A percentile compares a stretch with the other conserved stretches of the same genome.
These are phyloP conservation scores for Achroia grisella DNA, from an alignment of 1,140 invertebrate genomes.

Conservation along the genomic window DNA sequence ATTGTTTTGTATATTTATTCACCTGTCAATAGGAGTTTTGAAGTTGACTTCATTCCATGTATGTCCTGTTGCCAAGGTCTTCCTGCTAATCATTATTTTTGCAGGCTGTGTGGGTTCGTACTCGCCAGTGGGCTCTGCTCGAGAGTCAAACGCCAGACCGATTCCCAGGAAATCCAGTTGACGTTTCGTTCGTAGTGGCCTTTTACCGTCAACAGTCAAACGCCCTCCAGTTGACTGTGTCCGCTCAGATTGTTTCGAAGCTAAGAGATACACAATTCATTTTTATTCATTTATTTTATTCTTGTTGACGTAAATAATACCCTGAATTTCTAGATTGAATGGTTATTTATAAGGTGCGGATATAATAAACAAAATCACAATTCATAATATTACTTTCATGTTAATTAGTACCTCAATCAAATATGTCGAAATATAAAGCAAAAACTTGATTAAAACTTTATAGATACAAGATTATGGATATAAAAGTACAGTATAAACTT, in stretches of 20 bases:
- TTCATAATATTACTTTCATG: too few species aligned
- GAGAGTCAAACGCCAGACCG: conserved; percentile 50
- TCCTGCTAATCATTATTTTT: conserved; percentile 65
- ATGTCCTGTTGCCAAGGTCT: conserved; percentile 59
- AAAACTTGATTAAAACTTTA: too few species aligned
- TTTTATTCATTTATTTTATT: conserved; percentile 4
- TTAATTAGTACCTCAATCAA: too few species aligned
- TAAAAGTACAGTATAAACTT: too few species aligned
- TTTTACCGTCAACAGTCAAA: conserved; percentile 33
- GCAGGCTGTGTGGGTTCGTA: conserved; percentile 49
- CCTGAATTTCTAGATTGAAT: too few species aligned
- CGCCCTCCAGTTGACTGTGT: conserved; percentile 41
- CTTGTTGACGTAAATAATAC: too few species aligned
- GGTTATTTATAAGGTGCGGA: too few species aligned
- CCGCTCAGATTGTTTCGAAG: conserved; percentile 49
- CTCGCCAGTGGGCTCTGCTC: conserved; percentile 31
- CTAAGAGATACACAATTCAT: conserved; percentile 23
- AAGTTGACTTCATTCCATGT: conserved; percentile 67
- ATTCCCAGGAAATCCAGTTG: conserved; percentile 53
- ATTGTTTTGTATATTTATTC: neutral
- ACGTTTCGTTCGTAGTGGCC: conserved; percentile 37
- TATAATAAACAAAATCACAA: too few species aligned
- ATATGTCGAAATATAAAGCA: too few species aligned
- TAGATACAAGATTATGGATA: too few species aligned
- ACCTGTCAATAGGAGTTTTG: conserved; percentile 65